Conservation (phyloP, 2,888 invertebrate genomes). For the Amiota minor region DNA sequence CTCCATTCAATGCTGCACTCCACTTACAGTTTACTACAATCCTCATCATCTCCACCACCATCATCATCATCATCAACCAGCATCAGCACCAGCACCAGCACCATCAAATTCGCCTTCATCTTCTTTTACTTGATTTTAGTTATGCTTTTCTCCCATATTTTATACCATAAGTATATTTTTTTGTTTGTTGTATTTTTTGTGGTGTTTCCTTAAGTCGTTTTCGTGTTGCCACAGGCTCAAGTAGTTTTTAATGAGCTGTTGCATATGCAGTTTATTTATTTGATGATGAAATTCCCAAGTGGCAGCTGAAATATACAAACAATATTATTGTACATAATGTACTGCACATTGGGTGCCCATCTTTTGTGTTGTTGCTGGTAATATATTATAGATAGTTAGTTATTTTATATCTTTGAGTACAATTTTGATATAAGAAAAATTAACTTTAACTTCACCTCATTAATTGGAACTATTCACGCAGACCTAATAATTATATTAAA, state of each 20-base stretch:
- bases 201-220: slow-evolving; percentile 32
- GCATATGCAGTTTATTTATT: slow-evolving; percentile 66
- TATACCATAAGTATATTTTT: slow-evolving; percentile 4
- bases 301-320: slow-evolving; percentile 16
- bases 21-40: slow-evolving; percentile 4
- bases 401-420: too few species aligned
- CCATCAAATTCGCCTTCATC: too few species aligned
- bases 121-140: slow-evolving; percentile 1
- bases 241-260: slow-evolving; percentile 65
- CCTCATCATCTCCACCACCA: neutral
- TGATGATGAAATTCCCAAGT: slow-evolving; percentile 57
- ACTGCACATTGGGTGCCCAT: neutral
- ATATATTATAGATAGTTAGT: too few species aligned
- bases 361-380: too few species aligned
- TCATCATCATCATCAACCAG: too few species aligned
- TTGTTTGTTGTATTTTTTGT: neutral
- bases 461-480: too few species aligned
- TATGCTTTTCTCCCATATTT: neutral
- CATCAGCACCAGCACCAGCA: too few species aligned
- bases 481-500: too few species aligned
- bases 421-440: too few species aligned
- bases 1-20: slow-evolving; percentile 40
- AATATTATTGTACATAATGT: neutral
- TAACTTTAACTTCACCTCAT: too few species aligned
- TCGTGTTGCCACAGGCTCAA: slow-evolving; percentile 56